Percentiles rank a stretch among this genome's conserved stretches.
Evolutionary conservation across 2,888 invertebrate species (phyloP).

Genomic region (Drosophila merina): DNA sequence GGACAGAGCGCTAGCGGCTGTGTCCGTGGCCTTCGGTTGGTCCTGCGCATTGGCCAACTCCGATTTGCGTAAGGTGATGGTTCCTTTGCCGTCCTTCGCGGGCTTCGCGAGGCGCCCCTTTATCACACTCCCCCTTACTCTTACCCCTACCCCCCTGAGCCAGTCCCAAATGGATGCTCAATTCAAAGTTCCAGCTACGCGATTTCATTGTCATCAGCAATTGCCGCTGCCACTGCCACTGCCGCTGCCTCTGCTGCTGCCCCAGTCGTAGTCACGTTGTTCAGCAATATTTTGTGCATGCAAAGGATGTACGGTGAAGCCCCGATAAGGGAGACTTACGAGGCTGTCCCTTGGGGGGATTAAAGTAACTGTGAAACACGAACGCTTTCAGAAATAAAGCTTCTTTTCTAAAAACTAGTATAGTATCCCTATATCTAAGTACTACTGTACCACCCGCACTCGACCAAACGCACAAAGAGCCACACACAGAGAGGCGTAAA

Average conservation of each 20-base stretch:
- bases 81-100: conserved; percentile 23
- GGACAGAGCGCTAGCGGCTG: conserved; percentile 26
- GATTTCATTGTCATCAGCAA: conserved; percentile 74
- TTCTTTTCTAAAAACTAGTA: no score
- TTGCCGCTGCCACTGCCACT: conserved; percentile 58
- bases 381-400: no score
- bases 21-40: conserved; percentile 65
- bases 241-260: conserved; percentile 63
- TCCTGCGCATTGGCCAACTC: conserved; percentile 71
- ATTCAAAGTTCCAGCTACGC: conserved; percentile 65
- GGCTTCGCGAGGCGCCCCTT: neutral
- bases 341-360: neutral
- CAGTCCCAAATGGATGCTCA: conserved; percentile 54
- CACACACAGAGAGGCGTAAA: conserved; percentile 6
- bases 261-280: conserved; percentile 72
- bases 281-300: conserved; percentile 69
- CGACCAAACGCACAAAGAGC: conserved; percentile 4
- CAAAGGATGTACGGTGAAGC: conserved; percentile 15
- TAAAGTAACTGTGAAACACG: no score
- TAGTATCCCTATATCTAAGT: no score
- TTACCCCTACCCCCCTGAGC: neutral
- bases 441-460: neutral
- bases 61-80: conserved; percentile 77
- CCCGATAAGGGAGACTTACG: neutral
- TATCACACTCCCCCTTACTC: neutral